Evolutionary conservation across 1,140 invertebrate genomes (phyloP), one percentile per base, ranked within the genome.

Genomic region (Schlechtendalia chinensis): DNA sequence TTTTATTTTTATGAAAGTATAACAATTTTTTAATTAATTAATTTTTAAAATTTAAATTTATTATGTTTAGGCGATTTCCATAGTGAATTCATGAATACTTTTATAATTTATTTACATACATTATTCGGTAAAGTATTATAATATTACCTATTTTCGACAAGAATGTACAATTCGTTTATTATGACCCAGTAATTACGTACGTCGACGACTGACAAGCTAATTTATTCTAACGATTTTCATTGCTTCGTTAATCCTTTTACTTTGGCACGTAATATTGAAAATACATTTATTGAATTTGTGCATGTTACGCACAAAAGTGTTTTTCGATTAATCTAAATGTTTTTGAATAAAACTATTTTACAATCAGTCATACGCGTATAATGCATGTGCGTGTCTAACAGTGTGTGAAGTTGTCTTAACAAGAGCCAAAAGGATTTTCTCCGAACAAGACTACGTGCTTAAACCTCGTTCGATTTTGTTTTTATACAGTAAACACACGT

Each of bases 391-490:
- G 69, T 72, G 69, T 54, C 69, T 32, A 72, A 24, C 27, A 72
- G 69, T 53, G 27, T 29, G 50, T 27, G 24, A 12, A n/a, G 14
- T 17, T 32, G 69, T 72, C 69, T 72, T 72, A 72, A 29, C 24
- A 24, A 72, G 27, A 72, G 24, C 69, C 12, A 29, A 39, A 22
- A 77, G 72, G 29, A 45, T 77, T 77, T 59, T 59, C 54, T 39
- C 16, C 72, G 58, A 77, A 77, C 72, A 77, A 77, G 56, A 45
- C 29, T 22, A 77, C 72, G 54, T 39, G 72, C 72, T 77, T 77
- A 77, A 77, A 45, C 72, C 72, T 59, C 14, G 17, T 45, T 10
- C 12, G 27, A 54, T 54, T 54, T 72, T 16, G 47, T 72, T 72
- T 53, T 54, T 50, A 27, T 69, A 69, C 6, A 27, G n/a, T 27